A percentile compares a stretch with the other conserved stretches of the same genome.
These are phyloP conservation scores for Phytoseiulus persimilis DNA, from an alignment of 2,888 invertebrate species.

Conservation along the genomic window DNA sequence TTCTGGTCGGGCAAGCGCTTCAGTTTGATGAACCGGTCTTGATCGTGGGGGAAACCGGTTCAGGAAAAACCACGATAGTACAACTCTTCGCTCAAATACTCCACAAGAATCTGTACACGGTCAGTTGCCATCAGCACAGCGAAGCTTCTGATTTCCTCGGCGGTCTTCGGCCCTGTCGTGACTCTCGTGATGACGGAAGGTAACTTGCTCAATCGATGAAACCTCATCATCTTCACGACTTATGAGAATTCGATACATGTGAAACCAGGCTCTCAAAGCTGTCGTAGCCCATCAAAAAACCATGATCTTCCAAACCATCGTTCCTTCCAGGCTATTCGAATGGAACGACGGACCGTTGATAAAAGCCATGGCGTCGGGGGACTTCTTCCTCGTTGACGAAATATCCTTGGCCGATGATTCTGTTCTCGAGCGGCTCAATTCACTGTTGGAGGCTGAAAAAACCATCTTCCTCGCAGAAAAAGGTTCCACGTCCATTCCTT, in stretches of 20 bases:
- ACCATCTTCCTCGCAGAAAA: conserved; percentile 83
- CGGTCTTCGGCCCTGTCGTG: conserved; percentile 77
- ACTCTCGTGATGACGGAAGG: conserved; percentile 51
- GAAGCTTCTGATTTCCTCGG: conserved; percentile 97
- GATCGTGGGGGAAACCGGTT: conserved; percentile 87
- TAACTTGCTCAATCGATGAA: neutral
- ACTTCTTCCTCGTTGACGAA: conserved; percentile 89
- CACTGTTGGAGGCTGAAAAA: conserved; percentile 84
- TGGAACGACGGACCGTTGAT: conserved; percentile 97
- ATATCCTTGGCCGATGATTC: conserved; percentile 97
- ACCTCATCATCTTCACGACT: too few relatives aligned
- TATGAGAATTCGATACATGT: too few relatives aligned
- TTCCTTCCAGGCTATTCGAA: conserved; percentile 78
- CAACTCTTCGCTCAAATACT: conserved; percentile 70
- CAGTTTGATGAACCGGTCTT: conserved; percentile 86
- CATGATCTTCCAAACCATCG: conserved; percentile 15
- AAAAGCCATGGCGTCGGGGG: conserved; percentile 75
- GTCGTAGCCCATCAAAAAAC: too few relatives aligned
- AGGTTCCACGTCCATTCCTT: conserved; percentile 51
- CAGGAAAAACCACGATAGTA: conserved; percentile 93
- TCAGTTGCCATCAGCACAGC: conserved; percentile 98
- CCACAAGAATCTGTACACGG: conserved; percentile 62
- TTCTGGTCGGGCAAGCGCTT: conserved; percentile 63
- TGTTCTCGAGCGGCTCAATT: conserved; percentile 92
- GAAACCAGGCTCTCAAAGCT: too few relatives aligned